These are phyloP conservation scores for Sesia apiformis DNA, from an alignment of 2,888 invertebrate species.

Conservation along the genomic window DNA sequence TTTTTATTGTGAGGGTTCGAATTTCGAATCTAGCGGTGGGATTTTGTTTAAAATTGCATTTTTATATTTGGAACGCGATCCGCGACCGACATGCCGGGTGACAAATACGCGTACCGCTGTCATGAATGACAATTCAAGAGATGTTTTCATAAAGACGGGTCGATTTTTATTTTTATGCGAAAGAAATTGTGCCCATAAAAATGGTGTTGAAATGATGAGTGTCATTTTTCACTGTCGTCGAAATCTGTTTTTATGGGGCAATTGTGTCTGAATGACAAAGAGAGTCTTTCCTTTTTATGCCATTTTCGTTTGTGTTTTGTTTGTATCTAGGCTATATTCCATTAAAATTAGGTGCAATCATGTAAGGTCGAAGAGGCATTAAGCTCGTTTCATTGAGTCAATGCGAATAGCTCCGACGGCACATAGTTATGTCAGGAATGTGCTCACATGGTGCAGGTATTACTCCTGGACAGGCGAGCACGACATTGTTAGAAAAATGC, in stretches of 20 bases:
- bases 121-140: slow-evolving; percentile 74
- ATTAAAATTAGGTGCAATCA: background rate
- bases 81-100: slow-evolving; percentile 59
- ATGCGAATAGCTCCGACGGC: slow-evolving; percentile 22
- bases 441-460: slow-evolving; percentile 35
- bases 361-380: slow-evolving; percentile 7
- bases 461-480: slow-evolving; percentile 19
- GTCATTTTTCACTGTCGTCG: slow-evolving; percentile 67
- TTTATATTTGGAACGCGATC: slow-evolving; percentile 71
- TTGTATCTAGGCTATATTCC: background rate
- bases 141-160: slow-evolving; percentile 69
- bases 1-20: slow-evolving; percentile 66
- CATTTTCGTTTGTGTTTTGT: background rate
- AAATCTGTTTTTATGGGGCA: slow-evolving; percentile 60
- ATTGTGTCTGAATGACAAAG: slow-evolving; percentile 54
- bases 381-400: slow-evolving; percentile 13
- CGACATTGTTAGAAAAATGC: slow-evolving; percentile 10
- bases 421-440: slow-evolving; percentile 47
- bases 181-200: slow-evolving; percentile 72
- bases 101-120: slow-evolving; percentile 69
- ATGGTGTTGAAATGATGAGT: slow-evolving; percentile 69
- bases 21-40: slow-evolving; percentile 27
- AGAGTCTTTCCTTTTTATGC: background rate
- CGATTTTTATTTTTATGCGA: slow-evolving; percentile 70
- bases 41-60: slow-evolving; percentile 74